Base-by-base conservation (phyloP, 2,113 vertebrate species). In the Crypturellus undulatus region DNA sequence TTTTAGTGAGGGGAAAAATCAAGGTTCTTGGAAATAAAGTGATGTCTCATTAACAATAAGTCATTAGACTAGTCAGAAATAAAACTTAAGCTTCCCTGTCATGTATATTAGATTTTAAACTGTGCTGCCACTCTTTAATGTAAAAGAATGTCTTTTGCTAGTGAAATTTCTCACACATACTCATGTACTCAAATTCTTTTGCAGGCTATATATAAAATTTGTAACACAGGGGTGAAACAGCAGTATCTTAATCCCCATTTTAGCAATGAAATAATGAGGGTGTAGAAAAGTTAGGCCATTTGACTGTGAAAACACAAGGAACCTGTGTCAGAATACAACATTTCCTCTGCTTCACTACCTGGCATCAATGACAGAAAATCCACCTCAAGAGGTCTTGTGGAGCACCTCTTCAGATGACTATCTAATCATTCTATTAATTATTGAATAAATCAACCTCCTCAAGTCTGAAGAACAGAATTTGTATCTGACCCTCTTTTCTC, bases 41-140 rank as follows among this genome's bases (percentile, higher is more conserved):
- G 79, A 92, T 78, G 43, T 32, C 67, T 92, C 87, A 81, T 38
- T 77, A 65, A 78, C 32, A 87, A 10, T 56, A 82, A 85, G 56
- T 60, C 64, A 89, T 75, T 84, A 88, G 36, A 10, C 64, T 47
- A 84, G 83, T 38, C 25, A 78, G 75, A 87, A 91, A 81, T 76
- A 78, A 95, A 79, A 90, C 28, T 0, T 2, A 90, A 18, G 16
- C 47, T 73, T 69, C 54, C 34, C 36, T 78, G 62, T 69, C 42
- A 94, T 34, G 7, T 49, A 68, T 59, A 91, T 80, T 72, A 90
- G 82, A 54, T 73, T 91, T 38, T 85, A 85, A 62, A 94, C 64
- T 69, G 62, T 22, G 25, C 47, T 73, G 43, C 9, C 40, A 94
- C 6, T 83, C 49, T 73, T 77, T 56, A 85, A 77, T 67, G 83